A percentile compares a stretch with the other conserved stretches of the same genome.
Conservation (phyloP, 2,113 vertebrate genomes). For the Xenopus borealis region DNA sequence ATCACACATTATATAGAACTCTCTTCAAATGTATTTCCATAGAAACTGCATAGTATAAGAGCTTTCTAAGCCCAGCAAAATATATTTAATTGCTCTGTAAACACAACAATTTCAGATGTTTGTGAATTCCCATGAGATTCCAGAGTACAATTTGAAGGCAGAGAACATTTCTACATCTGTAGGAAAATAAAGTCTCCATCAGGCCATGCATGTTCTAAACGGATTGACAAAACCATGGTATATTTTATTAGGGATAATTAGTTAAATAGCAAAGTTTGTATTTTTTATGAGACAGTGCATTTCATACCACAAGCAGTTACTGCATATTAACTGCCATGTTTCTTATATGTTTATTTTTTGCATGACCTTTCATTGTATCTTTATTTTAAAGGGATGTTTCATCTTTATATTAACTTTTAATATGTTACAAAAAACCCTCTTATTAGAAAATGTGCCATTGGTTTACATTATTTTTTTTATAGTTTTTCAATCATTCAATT, state of each 20-base stretch:
- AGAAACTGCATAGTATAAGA: not conserved
- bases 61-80: not conserved
- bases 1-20: not conserved
- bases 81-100: constrained; percentile 6
- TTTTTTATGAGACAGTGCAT: too few relatives aligned
- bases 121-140: not conserved
- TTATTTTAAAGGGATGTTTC: too few relatives aligned
- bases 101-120: constrained; percentile 4
- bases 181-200: not conserved
- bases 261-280: not conserved
- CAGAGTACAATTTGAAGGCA: not conserved
- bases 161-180: not conserved
- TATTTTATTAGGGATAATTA: not conserved
- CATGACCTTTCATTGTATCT: too few relatives aligned
- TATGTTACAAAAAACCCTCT: too few relatives aligned
- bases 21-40: constrained; percentile 4
- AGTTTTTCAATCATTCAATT: too few relatives aligned
- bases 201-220: not conserved
- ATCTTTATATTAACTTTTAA: too few relatives aligned
- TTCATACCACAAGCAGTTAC: too few relatives aligned
- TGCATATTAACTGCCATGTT: too few relatives aligned
- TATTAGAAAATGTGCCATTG: too few relatives aligned
- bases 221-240: not conserved
- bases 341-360: too few relatives aligned
- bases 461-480: too few relatives aligned